phyloP scores from a whole-genome alignment of 2,797 vertebrate genomes.

The Echeneis naucrates region DNA sequence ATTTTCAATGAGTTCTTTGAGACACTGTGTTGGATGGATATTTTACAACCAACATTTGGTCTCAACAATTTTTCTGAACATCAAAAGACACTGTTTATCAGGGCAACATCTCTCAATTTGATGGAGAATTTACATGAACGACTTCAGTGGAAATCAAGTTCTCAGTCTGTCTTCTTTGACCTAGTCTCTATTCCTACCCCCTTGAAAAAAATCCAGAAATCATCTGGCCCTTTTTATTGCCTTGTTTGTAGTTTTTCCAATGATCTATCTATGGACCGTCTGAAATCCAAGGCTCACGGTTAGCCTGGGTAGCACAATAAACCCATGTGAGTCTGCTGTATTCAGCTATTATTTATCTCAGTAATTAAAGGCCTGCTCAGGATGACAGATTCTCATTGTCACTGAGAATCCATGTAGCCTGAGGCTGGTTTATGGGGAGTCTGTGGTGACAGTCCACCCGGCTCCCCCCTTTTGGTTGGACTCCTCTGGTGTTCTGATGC shows the following conservation, averaged over 20 bases:
- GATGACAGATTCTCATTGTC: conserved; percentile 66
- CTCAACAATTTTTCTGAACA: conserved; percentile 15
- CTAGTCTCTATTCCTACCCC: background rate
- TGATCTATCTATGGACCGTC: conserved; percentile 29
- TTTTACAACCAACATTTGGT: conserved; percentile 25
- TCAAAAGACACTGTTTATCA: conserved; percentile 17
- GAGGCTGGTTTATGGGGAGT: conserved; percentile 50
- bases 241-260: conserved; percentile 33
- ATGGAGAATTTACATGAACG: conserved; percentile 33
- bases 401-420: conserved; percentile 59
- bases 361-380: conserved; percentile 76
- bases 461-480: conserved; percentile 25
- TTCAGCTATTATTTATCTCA: conserved; percentile 72
- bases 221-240: no score
- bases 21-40: conserved; percentile 9
- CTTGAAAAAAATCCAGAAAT: background rate
- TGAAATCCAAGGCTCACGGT: conserved; percentile 47
- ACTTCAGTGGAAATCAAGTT: conserved; percentile 9
- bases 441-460: conserved; percentile 33
- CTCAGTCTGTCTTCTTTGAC: conserved; percentile 10
- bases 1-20: background rate
- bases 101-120: conserved; percentile 21
- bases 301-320: conserved; percentile 48
- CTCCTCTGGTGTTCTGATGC: conserved; percentile 26
- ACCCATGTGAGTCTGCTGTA: conserved; percentile 48